These are phyloP conservation scores for Bombus soroeensis DNA, from an alignment of 1,140 invertebrate genomes.

Conservation along the genomic window DNA sequence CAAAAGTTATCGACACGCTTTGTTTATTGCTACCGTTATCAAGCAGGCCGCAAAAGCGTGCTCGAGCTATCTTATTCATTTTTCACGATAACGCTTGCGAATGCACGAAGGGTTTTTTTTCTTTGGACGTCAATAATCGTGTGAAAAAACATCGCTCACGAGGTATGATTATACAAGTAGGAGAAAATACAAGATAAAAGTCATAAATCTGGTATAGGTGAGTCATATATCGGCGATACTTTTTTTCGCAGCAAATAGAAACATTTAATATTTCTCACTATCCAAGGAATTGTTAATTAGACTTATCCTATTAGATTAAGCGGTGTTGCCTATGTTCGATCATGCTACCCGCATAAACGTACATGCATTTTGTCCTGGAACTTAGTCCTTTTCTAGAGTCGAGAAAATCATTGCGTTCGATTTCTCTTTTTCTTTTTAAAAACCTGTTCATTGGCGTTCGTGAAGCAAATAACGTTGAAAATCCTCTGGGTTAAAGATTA, in stretches of 20 bases:
- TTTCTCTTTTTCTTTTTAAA: neutral
- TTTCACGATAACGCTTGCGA: constrained; percentile 38
- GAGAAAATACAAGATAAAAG: constrained; percentile 22
- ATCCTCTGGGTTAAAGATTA: neutral
- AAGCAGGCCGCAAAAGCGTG: constrained; percentile 26
- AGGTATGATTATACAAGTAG: neutral
- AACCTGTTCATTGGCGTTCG: neutral
- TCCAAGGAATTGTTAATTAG: constrained; percentile 44
- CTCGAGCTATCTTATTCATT: constrained; percentile 40
- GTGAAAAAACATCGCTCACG: neutral
- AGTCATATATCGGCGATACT: neutral
- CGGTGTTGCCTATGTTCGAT: neutral
- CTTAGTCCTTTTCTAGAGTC: neutral
- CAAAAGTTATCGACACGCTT: constrained; percentile 66
- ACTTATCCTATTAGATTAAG: constrained; percentile 40
- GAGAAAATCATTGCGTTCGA: neutral
- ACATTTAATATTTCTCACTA: constrained; percentile 1
- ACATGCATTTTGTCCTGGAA: neutral
- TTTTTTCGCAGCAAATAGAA: neutral
- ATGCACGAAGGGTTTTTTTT: constrained; percentile 19
- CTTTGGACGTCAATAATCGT: neutral
- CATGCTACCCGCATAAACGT: too few relatives aligned
- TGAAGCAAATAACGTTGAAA: neutral
- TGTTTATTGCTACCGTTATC: constrained; percentile 63
- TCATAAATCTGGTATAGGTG: constrained; percentile 28